A percentile compares a stretch with the other conserved stretches of the same genome.
These are phyloP conservation scores for Sminthurides aquaticus DNA, from an alignment of 2,888 invertebrate species.

Conservation along the genomic window DNA sequence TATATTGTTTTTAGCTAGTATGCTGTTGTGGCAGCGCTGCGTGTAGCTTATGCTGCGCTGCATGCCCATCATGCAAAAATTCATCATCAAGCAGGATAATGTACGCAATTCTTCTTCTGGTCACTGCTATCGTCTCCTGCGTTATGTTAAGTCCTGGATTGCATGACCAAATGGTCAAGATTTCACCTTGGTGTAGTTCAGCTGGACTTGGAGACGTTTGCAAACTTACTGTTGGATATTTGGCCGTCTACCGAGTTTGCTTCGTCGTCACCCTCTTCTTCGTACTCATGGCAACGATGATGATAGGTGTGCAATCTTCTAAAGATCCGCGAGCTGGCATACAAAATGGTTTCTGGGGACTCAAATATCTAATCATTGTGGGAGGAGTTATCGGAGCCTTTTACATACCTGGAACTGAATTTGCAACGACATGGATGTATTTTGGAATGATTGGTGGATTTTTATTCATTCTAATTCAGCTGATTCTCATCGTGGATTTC, in stretches of 20 bases:
- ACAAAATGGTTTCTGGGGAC: conserved; percentile 98
- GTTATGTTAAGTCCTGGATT: conserved; percentile 85
- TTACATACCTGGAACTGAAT: conserved; percentile 73
- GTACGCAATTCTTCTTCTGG: conserved; percentile 87
- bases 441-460: conserved; percentile 96
- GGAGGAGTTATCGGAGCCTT: conserved; percentile 90
- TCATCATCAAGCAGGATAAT: conserved; percentile 93
- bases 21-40: conserved; percentile 96
- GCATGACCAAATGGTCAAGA: conserved; percentile 54
- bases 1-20: conserved; percentile 60
- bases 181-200: conserved; percentile 69
- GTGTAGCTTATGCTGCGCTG: conserved; percentile 92
- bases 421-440: conserved; percentile 89
- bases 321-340: conserved; percentile 86
- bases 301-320: conserved; percentile 84
- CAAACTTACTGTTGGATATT: conserved; percentile 77
- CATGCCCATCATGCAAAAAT: conserved; percentile 92
- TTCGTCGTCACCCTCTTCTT: conserved; percentile 92
- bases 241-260: conserved; percentile 95
- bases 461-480: conserved; percentile 89
- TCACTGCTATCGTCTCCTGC: conserved; percentile 80
- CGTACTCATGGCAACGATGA: conserved; percentile 79
- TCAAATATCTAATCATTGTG: conserved; percentile 84
- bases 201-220: conserved; percentile 56
- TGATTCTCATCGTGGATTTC: conserved; percentile 93